Evolutionary conservation across 2,888 invertebrate genomes (phyloP), one percentile per base, ranked within the genome.

Genomic region (Sacculina carcini): DNA sequence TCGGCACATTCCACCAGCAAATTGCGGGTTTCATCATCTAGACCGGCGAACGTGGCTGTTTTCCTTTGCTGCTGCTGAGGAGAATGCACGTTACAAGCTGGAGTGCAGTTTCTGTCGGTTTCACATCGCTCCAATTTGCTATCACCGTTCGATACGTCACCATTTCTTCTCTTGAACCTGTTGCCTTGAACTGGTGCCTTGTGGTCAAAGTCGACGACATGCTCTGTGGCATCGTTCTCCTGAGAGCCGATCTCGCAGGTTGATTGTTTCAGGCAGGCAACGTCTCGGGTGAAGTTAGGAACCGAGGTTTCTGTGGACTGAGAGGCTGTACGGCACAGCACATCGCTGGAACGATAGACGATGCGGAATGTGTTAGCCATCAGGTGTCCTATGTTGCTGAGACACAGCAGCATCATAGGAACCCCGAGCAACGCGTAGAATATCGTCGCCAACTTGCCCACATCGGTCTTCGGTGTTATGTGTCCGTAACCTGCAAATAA

Each of bases 361-460:
- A 44, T 28, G 44, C 44, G 44, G 54, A 84, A 77, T 12, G 78
- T 73, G 48, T 78, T 74, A 9, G 86, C 86, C 61, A 87, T 69
- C 24, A 83, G 71, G 9, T 79, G 78, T 7, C 86, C 86, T 50
- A 86, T 71, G 56, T 82, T 82, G 14, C 85, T 83, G 59, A 87
- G 69, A 62, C 85, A 83, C 51, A 86, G 76, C 58, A 87, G 68
- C 70, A 85, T 83, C 52, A 87, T 66, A 4, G 86, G 86, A 46
- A 86, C 84, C 10, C 86, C 86, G 50, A 86, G 73, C 49, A 85
- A 73, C 14, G 86, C 85, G 64, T 87, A 87, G 39, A 83, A 70
- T 61, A 87, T 84, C 2, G 85, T 84, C 12, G 80, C 77, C 31
- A 83, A 73, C 63, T 85, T 78, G 4, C 85, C 86, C 28, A 77